Evolutionary conservation across 2,888 invertebrate species (phyloP), one percentile per base, ranked within the genome.

Genomic region (Lypha dubia): DNA sequence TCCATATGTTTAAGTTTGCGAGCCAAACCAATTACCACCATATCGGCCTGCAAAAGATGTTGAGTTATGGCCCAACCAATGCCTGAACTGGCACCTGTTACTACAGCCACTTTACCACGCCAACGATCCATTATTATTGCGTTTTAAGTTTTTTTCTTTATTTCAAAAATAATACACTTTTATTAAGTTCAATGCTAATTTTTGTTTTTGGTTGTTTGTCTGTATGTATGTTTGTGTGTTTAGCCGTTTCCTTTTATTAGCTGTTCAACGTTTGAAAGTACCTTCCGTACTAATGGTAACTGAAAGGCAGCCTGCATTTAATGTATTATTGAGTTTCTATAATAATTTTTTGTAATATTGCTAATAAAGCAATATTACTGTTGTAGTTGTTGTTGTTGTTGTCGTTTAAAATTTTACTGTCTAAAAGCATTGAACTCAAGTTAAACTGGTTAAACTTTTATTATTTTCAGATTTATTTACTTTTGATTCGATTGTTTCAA

Each of bases 21-120:
- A 0, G 94, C 93, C 80, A 94, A 90, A 4, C 93, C 94, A 9
- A 94, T 91, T 0, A 94, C 94, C 44, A 92, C 92, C 88, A 94
- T 88, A 9, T 94, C 94, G 22, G 91, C 89, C 58, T 90, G 89
- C 1, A 93, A 92, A 3, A 94, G 89, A 53, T 91, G 90, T 67
- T 90, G 89, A 5, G 91, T 91, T 41, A 93, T 92, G 1, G 92
- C 92, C 63, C 92, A 93, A 20, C 94, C 95, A 70, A 95, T 94
- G 13, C 94, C 95, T 0, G 93, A 88, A 86, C 89, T 94, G 8
- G 94, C 94, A 17, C 95, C 95, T 0, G 94, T 95, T 60, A 95
- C 94, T 32, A 95, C 92, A 0, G 94, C 94, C 0, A 94, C 92
- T 87, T 89, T 89, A 46, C 88, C 89, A 41, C 81, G 84, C 90